Conservation (phyloP, 2,797 vertebrate species). For the Mormyrops boulengeri region DNA sequence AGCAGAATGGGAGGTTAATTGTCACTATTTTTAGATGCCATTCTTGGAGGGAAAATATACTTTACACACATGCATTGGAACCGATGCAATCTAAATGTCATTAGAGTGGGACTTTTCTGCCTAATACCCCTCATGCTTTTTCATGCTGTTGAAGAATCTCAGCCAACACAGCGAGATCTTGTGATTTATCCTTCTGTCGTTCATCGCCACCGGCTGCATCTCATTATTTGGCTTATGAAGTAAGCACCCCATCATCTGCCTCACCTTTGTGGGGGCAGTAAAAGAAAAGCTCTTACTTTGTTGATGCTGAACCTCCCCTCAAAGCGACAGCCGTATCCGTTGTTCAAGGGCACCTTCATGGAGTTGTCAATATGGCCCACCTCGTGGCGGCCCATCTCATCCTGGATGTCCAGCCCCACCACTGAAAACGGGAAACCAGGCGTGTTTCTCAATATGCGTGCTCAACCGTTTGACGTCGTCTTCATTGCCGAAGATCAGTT, state of each 20-base stretch:
- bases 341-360: constrained; percentile 86
- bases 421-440: constrained; percentile 54
- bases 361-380: constrained; percentile 98
- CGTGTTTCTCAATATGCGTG: neutral
- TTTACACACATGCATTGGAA: neutral
- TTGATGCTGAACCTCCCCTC: constrained; percentile 97
- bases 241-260: neutral
- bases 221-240: neutral
- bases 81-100: neutral
- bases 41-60: neutral
- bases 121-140: neutral
- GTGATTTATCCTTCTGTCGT: neutral
- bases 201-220: neutral
- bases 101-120: neutral
- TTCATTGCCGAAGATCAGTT: neutral
- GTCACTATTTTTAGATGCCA: neutral
- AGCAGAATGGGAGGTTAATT: neutral
- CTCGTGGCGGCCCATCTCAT: constrained; percentile 98
- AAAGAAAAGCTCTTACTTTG: constrained; percentile 67
- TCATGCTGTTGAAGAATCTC: neutral
- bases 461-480: neutral
- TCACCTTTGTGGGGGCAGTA: neutral
- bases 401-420: constrained; percentile 96
- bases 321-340: constrained; percentile 86
- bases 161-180: neutral